Evolutionary conservation across 2,888 invertebrate genomes (phyloP).

Genomic region (Zygogramma bicolorata): DNA sequence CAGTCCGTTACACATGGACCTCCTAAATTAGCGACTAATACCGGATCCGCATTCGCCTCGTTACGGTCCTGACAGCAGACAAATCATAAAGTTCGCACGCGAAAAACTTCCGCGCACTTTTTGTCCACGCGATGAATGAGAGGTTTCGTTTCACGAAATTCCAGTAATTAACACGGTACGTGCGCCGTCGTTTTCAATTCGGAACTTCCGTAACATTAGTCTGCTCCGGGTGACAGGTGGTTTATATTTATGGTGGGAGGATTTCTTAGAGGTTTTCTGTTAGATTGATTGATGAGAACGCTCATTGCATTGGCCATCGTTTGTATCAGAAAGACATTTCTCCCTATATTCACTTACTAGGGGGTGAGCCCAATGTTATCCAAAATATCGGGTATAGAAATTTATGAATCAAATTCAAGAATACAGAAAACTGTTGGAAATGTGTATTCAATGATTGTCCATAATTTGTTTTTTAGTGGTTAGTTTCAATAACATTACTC

Average conservation of each 20-base stretch:
- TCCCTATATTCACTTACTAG: too few relatives aligned
- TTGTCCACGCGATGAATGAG: not conserved
- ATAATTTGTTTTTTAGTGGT: too few relatives aligned
- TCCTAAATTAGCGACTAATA: conserved; percentile 17
- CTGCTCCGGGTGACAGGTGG: not conserved
- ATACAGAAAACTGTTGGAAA: too few relatives aligned
- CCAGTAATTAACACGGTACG: not conserved
- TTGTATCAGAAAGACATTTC: too few relatives aligned
- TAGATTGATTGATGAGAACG: not conserved
- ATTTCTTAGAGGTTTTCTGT: not conserved
- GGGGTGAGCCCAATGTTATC: too few relatives aligned
- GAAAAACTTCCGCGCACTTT: conserved; percentile 6
- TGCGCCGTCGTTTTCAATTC: not conserved
- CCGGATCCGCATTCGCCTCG: conserved; percentile 15
- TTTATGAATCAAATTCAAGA: too few relatives aligned
- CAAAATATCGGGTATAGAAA: too few relatives aligned
- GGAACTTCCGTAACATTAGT: not conserved
- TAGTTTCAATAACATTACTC: too few relatives aligned
- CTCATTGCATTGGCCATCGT: not conserved
- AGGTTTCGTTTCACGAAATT: conserved; percentile 1
- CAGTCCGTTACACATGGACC: not conserved
- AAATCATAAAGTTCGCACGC: conserved; percentile 13
- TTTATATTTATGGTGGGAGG: not conserved
- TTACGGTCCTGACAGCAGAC: conserved; percentile 5
- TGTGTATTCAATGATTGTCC: too few relatives aligned